These are phyloP conservation scores for Cassiopea xamachana DNA, from an alignment of 30 jellyfish, hydroid and myxozoan genomes.

Conservation along the genomic window DNA sequence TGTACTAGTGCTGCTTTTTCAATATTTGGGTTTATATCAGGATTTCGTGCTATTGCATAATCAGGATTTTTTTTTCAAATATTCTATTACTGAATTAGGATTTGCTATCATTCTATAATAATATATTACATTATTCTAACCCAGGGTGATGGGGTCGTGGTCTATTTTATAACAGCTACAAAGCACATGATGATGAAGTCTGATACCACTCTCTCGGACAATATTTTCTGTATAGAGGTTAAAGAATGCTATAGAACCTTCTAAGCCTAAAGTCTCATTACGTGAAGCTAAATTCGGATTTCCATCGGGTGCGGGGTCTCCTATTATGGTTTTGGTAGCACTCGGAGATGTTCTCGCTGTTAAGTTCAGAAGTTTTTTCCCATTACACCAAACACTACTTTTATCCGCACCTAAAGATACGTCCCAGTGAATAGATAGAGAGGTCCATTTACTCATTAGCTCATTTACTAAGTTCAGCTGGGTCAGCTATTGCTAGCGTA, in stretches of 20 bases:
- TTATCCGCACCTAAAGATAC: constrained; percentile 34
- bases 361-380: constrained; percentile 39
- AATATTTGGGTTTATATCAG: no score
- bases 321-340: constrained; percentile 51
- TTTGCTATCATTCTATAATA: no score
- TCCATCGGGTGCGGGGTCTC: constrained; percentile 47
- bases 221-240: constrained; percentile 8
- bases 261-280: no score
- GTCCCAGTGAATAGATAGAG: constrained; percentile 42
- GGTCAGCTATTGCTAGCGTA: constrained; percentile 42
- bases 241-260: constrained; percentile 38
- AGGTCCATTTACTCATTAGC: constrained; percentile 38
- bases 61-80: no score
- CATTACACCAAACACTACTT: constrained; percentile 62
- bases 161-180: constrained; percentile 24
- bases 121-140: not conserved
- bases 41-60: no score
- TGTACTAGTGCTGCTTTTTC: no score
- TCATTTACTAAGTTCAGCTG: constrained; percentile 63
- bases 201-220: constrained; percentile 1
- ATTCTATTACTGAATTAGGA: no score
- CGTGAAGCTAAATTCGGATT: no score
- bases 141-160: constrained; percentile 9
- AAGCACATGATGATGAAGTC: constrained; percentile 17
- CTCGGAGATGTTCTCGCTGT: constrained; percentile 56